A percentile compares a stretch with the other conserved stretches of the same genome.
Conservation (phyloP, 2,797 vertebrate species). For the Oreortyx pictus region DNA sequence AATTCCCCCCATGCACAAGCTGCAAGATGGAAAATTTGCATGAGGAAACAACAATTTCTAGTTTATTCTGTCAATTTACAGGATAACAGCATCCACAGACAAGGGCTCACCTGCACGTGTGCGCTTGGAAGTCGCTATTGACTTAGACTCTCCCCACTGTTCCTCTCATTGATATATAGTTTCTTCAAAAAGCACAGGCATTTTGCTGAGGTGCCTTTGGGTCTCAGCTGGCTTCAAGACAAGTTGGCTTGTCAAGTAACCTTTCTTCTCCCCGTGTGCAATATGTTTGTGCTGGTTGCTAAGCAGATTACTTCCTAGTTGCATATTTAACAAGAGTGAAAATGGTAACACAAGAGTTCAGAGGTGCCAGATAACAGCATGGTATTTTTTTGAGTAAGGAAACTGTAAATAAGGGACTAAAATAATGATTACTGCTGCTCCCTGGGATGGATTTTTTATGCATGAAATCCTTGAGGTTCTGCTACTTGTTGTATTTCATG, state of each 20-base stretch:
- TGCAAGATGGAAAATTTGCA: not conserved
- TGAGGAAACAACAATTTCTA: not conserved
- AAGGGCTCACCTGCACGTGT: not conserved
- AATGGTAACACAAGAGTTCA: not conserved
- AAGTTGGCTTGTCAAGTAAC: slow-evolving; percentile 44
- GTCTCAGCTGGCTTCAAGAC: slow-evolving; percentile 44
- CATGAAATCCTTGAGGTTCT: slow-evolving; percentile 53
- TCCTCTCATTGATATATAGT: not conserved
- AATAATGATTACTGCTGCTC: slow-evolving; percentile 70
- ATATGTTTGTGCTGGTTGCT: slow-evolving; percentile 71
- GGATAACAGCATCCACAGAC: not conserved
- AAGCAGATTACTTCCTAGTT: slow-evolving; percentile 65
- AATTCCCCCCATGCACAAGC: not conserved
- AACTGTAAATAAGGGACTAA: slow-evolving; percentile 29
- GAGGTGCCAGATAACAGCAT: not conserved
- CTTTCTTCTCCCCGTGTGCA: slow-evolving; percentile 39
- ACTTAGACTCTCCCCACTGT: not conserved
- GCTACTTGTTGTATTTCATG: slow-evolving; percentile 73
- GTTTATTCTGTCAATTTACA: not conserved
- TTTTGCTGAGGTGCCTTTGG: slow-evolving; percentile 24
- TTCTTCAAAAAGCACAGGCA: not conserved
- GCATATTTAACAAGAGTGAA: slow-evolving; percentile 32
- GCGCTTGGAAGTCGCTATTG: not conserved
- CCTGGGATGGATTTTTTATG: slow-evolving; percentile 44
- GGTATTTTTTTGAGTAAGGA: not conserved